A percentile compares a stretch with the other conserved stretches of the same genome.
These are phyloP conservation scores for Pammene aurita DNA, from an alignment of 2,888 invertebrate species.

Conservation along the genomic window DNA sequence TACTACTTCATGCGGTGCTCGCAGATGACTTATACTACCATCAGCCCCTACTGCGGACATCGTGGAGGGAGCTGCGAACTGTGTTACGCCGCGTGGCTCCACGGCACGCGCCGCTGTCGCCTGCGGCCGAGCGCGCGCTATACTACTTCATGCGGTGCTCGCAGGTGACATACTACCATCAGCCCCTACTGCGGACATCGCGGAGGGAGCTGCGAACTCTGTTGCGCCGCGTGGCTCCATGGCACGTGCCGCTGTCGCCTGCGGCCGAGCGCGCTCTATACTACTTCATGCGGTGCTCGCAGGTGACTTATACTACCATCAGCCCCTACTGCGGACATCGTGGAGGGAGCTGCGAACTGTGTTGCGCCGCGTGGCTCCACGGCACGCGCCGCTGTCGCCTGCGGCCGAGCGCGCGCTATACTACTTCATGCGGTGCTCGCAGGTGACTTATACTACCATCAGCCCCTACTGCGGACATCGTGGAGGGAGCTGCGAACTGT, in stretches of 20 bases:
- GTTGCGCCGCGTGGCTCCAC: slow-evolving; percentile 84
- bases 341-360: slow-evolving; percentile 87
- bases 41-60: neutral
- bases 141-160: slow-evolving; percentile 97
- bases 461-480: too few species aligned
- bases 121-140: slow-evolving; percentile 89
- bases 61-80: slow-evolving; percentile 90
- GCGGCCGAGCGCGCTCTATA: slow-evolving; percentile 91
- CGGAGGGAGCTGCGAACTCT: slow-evolving; percentile 92
- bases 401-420: slow-evolving; percentile 91
- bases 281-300: slow-evolving; percentile 96
- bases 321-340: neutral
- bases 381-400: slow-evolving; percentile 83
- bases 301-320: slow-evolving; percentile 68
- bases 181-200: too few species aligned
- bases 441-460: slow-evolving; percentile 68
- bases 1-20: slow-evolving; percentile 97
- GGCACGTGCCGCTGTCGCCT: slow-evolving; percentile 83
- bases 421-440: slow-evolving; percentile 96
- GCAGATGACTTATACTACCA: too few species aligned
- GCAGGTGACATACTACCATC: too few species aligned
- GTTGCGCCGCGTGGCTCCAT: slow-evolving; percentile 84
- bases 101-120: slow-evolving; percentile 82
- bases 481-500: slow-evolving; percentile 87
- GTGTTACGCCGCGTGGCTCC: slow-evolving; percentile 86